Conservation (phyloP, 2,888 invertebrate species). For the Acanthopleura granulata region DNA sequence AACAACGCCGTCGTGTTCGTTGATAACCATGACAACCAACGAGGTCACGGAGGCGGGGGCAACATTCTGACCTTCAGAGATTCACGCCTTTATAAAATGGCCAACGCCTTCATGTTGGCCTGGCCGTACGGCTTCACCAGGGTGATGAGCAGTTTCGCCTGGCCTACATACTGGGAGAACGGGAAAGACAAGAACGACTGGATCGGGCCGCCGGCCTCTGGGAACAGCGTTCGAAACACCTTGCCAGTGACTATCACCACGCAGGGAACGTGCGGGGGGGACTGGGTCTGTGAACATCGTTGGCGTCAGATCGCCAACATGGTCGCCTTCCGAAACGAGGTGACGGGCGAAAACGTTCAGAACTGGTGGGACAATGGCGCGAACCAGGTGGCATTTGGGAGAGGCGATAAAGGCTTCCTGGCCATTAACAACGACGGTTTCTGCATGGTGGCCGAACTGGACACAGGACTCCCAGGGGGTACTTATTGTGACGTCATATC, state of each 20-base stretch:
- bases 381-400: slow-evolving; percentile 86
- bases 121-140: slow-evolving; percentile 73
- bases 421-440: slow-evolving; percentile 79
- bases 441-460: slow-evolving; percentile 54
- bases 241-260: background rate
- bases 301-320: slow-evolving; percentile 39
- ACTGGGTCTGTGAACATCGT: slow-evolving; percentile 12
- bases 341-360: slow-evolving; percentile 64
- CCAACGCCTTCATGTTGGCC: slow-evolving; percentile 87
- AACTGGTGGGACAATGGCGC: slow-evolving; percentile 83
- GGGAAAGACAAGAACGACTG: slow-evolving; percentile 17
- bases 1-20: slow-evolving; percentile 81
- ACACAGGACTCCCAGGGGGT: slow-evolving; percentile 78
- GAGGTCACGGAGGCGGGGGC: slow-evolving; percentile 71
- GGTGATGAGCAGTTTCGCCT: slow-evolving; percentile 84
- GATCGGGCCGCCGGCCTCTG: background rate
- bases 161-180: background rate
- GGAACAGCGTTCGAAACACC: background rate
- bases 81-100: slow-evolving; percentile 68
- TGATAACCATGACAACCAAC: slow-evolving; percentile 93
- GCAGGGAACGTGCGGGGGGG: background rate
- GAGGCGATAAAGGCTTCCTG: slow-evolving; percentile 77
- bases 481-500: slow-evolving; percentile 88
- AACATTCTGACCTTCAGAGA: slow-evolving; percentile 32
- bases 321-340: slow-evolving; percentile 51